Conservation (phyloP, 2,888 invertebrate species). For the Cinara cedri region DNA sequence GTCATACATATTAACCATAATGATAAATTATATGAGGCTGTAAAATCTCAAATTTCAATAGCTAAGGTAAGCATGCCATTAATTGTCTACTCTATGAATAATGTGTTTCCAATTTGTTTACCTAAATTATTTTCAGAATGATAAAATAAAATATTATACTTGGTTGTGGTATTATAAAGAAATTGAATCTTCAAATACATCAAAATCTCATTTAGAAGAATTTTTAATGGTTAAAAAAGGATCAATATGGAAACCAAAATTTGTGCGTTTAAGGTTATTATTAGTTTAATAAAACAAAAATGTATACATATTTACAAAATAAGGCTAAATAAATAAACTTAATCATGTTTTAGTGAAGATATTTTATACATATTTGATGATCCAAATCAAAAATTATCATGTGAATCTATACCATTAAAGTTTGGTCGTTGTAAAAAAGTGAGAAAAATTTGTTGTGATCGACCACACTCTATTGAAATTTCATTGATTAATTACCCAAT, state of each 20-base stretch:
- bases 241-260: constrained; percentile 44
- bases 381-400: constrained; percentile 16
- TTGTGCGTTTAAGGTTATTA: constrained; percentile 50
- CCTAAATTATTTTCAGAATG: constrained; percentile 25
- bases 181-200: constrained; percentile 33
- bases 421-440: constrained; percentile 50
- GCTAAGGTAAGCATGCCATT: constrained; percentile 27
- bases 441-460: constrained; percentile 35
- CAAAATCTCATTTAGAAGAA: constrained; percentile 45
- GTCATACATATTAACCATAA: constrained; percentile 38
- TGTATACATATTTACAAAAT: background rate
- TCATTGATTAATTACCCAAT: constrained; percentile 15
- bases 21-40: constrained; percentile 41
- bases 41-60: constrained; percentile 45
- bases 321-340: background rate
- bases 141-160: constrained; percentile 46
- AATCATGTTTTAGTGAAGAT: constrained; percentile 36
- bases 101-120: background rate
- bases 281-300: background rate
- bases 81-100: background rate
- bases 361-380: constrained; percentile 43
- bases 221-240: constrained; percentile 53
- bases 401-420: constrained; percentile 42
- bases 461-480: constrained; percentile 45
- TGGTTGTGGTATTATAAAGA: constrained; percentile 50